Evolutionary conservation across 1,140 invertebrate genomes (phyloP).

Genomic region (Tenebrio molitor): DNA sequence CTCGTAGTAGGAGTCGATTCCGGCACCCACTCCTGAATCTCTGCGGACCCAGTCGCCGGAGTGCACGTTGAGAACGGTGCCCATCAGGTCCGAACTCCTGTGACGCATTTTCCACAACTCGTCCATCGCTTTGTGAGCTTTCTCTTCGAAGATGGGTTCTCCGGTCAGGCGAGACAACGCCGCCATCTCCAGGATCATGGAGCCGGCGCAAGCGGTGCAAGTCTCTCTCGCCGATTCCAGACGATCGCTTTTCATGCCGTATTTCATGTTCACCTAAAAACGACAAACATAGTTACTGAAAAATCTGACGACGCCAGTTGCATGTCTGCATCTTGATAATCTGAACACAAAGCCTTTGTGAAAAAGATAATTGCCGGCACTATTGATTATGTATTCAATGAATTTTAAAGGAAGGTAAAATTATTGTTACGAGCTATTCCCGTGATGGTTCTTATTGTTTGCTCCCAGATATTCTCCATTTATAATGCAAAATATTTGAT

Average conservation of each 20-base stretch:
- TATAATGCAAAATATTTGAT: conserved; percentile 14
- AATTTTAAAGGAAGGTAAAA: too few relatives aligned
- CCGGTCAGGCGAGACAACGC: conserved; percentile 94
- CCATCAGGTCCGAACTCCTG: conserved; percentile 92
- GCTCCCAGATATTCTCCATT: too few relatives aligned
- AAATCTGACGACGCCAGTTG: too few relatives aligned
- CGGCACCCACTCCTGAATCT: conserved; percentile 98
- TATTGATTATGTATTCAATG: too few relatives aligned
- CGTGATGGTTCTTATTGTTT: too few relatives aligned
- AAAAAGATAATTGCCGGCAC: too few relatives aligned
- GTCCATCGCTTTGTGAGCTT: conserved; percentile 97
- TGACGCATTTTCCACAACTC: conserved; percentile 95
- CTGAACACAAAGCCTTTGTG: too few relatives aligned
- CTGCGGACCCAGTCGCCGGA: conserved; percentile 97
- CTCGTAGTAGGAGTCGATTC: conserved; percentile 99
- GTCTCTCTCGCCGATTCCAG: conserved; percentile 88
- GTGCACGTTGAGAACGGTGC: conserved; percentile 95
- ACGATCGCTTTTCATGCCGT: conserved; percentile 86
- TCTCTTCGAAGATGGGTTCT: conserved; percentile 93
- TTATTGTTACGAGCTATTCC: too few relatives aligned
- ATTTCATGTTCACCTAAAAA: conserved; percentile 87
- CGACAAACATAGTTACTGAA: too few relatives aligned
- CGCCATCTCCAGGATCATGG: conserved; percentile 98
- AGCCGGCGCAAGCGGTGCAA: conserved; percentile 98
- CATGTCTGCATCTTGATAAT: too few relatives aligned